Conservation (phyloP, 2,888 invertebrate species). For the Sesia apiformis region DNA sequence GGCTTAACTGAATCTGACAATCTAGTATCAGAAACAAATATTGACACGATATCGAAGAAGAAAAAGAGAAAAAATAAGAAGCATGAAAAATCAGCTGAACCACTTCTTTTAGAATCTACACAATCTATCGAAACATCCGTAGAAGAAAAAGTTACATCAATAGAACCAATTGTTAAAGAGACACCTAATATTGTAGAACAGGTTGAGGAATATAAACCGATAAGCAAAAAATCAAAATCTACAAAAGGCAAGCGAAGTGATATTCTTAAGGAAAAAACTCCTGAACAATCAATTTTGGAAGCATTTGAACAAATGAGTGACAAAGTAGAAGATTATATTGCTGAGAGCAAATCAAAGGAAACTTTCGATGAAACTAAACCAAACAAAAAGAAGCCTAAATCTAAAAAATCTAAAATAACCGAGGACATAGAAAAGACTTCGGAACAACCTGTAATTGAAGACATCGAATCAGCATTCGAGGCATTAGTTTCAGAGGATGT, state of each 20-base stretch:
- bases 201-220: slow-evolving; percentile 20
- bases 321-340: not conserved
- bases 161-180: slow-evolving; percentile 18
- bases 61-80: slow-evolving; percentile 41
- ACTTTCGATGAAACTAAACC: not conserved
- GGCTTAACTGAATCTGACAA: too few species aligned
- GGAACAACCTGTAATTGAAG: not conserved
- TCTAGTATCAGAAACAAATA: too few species aligned
- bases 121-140: slow-evolving; percentile 13
- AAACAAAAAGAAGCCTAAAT: slow-evolving; percentile 1
- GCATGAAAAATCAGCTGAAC: slow-evolving; percentile 19
- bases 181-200: slow-evolving; percentile 21
- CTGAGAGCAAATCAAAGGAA: not conserved
- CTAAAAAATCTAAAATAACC: not conserved
- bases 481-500: too few species aligned
- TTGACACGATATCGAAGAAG: slow-evolving; percentile 10
- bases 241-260: slow-evolving; percentile 5
- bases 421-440: not conserved
- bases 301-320: not conserved
- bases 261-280: not conserved
- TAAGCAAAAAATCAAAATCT: slow-evolving; percentile 13
- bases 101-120: slow-evolving; percentile 15
- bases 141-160: slow-evolving; percentile 15
- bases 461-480: too few species aligned
- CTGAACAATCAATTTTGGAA: not conserved